Evolutionary conservation across 2,888 invertebrate species (phyloP).

Genomic region (Oxystoma pomonae): DNA sequence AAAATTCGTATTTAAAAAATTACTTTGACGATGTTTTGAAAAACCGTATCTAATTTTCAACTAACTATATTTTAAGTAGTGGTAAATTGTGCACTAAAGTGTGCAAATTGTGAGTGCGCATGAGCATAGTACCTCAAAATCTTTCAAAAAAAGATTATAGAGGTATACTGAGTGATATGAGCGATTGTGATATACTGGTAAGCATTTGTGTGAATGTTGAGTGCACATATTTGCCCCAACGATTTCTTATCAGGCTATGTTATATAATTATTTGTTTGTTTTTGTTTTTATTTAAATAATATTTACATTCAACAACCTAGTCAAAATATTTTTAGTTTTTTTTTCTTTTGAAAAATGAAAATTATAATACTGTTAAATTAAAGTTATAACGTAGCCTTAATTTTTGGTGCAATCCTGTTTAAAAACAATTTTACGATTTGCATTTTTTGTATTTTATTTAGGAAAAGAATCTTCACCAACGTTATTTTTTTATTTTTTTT

Average conservation of each 20-base stretch:
- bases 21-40: not conserved
- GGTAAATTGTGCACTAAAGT: conserved; percentile 41
- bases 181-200: conserved; percentile 25
- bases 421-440: conserved; percentile 39
- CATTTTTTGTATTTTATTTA: conserved; percentile 43
- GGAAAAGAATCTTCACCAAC: conserved; percentile 37
- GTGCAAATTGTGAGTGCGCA: conserved; percentile 27
- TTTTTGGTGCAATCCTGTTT: conserved; percentile 38
- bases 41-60: conserved; percentile 5
- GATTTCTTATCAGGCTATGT: conserved; percentile 39
- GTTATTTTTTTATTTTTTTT: conserved; percentile 29
- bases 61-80: conserved; percentile 28
- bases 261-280: conserved; percentile 25
- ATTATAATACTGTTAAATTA: conserved; percentile 9
- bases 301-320: too few relatives aligned
- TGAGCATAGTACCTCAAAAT: conserved; percentile 25
- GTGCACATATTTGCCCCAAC: conserved; percentile 44
- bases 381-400: conserved; percentile 34
- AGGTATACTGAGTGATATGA: conserved; percentile 27
- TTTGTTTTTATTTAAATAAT: not conserved
- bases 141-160: conserved; percentile 23
- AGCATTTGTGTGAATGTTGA: conserved; percentile 34
- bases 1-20: not conserved
- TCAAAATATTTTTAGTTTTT: conserved; percentile 1
- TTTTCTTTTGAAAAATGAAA: conserved; percentile 2